Percentiles rank a stretch among this genome's conserved stretches.
Conservation (phyloP, 2,797 vertebrate genomes). For the Steatocranus sp. region DNA sequence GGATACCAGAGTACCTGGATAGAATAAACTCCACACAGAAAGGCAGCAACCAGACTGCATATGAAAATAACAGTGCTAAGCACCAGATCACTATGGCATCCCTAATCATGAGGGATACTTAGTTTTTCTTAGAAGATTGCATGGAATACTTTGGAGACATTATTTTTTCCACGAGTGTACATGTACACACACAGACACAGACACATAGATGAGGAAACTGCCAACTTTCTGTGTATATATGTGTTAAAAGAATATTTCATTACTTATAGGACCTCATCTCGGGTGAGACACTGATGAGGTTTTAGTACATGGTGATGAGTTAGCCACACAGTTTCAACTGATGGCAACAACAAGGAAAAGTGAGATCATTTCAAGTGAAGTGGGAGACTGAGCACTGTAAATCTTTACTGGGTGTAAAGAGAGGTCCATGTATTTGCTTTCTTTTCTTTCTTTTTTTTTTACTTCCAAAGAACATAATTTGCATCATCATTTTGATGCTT, state of each 20-base stretch:
- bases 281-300: background rate
- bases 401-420: background rate
- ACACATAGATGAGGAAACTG: background rate
- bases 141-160: background rate
- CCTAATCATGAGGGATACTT: background rate
- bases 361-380: background rate
- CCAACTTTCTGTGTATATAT: background rate
- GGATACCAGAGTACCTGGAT: background rate
- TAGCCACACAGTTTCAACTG: background rate
- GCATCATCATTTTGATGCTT: background rate
- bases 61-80: background rate
- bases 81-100: background rate
- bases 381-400: background rate
- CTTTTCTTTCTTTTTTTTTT: background rate
- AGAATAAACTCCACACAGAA: background rate
- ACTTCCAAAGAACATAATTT: background rate
- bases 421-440: background rate
- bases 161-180: accelerated
- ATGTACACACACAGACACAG: background rate
- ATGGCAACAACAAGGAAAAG: background rate
- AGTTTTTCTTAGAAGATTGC: background rate
- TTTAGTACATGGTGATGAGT: background rate
- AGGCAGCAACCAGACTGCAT: background rate
- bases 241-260: background rate
- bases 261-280: background rate